Evolutionary conservation across 2,113 vertebrate genomes (phyloP).

Genomic region (Carollia perspicillata): DNA sequence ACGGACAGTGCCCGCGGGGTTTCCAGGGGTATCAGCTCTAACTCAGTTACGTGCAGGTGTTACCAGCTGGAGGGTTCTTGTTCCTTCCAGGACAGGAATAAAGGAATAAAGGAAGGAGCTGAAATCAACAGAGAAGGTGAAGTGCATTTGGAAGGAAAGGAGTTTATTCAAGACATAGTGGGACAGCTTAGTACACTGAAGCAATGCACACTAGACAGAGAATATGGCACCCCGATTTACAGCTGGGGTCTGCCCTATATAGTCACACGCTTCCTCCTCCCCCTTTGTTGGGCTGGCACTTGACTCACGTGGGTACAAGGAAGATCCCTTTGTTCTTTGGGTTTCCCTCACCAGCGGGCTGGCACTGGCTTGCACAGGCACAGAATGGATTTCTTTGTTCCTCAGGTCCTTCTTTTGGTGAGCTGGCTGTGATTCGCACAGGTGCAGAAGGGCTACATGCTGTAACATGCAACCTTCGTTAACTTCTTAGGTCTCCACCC

Average conservation of each 20-base stretch:
- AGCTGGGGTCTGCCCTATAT: background rate
- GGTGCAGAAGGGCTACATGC: background rate
- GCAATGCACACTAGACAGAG: background rate
- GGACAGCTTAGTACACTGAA: background rate
- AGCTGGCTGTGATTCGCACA: background rate
- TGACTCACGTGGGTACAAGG: background rate
- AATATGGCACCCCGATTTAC: background rate
- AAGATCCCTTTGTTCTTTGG: background rate
- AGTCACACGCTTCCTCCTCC: background rate
- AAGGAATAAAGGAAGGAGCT: background rate
- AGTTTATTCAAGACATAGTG: background rate
- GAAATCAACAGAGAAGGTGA: background rate
- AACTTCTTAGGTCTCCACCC: background rate
- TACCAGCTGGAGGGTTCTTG: background rate
- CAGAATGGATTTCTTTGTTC: background rate
- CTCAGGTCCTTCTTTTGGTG: background rate
- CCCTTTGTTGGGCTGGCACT: background rate
- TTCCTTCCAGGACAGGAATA: background rate
- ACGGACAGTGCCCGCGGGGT: slow-evolving; percentile 78
- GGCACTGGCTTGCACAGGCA: background rate
- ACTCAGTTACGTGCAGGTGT: slow-evolving; percentile 80
- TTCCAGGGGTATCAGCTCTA: slow-evolving; percentile 83
- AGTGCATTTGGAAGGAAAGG: background rate
- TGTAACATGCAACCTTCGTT: background rate
- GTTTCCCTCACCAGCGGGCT: background rate